Evolutionary conservation across 1,140 invertebrate genomes (phyloP).

Genomic region (Bombus ignitus): DNA sequence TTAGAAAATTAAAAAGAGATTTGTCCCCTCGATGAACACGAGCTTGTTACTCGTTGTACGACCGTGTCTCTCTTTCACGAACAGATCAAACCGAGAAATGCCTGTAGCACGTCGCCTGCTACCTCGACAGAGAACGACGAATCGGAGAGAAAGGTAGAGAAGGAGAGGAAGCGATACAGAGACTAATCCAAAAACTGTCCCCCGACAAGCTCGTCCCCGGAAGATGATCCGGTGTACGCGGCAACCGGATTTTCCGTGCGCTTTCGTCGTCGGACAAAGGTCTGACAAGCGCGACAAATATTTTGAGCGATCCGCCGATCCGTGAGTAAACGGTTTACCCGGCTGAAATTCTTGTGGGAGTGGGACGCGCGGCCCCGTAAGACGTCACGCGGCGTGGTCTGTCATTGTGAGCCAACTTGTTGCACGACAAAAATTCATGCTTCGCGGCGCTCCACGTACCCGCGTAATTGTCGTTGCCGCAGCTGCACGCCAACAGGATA

Average conservation of each 20-base stretch:
- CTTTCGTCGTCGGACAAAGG: conserved; percentile 32
- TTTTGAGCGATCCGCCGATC: conserved; percentile 77
- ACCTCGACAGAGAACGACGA: not conserved
- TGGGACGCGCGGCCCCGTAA: conserved; percentile 34
- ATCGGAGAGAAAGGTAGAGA: no score
- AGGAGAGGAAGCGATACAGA: no score
- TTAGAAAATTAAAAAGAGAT: not conserved
- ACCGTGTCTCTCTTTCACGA: not conserved
- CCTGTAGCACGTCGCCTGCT: not conserved
- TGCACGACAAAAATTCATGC: conserved; percentile 78
- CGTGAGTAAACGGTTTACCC: conserved; percentile 80
- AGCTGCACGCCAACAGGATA: conserved; percentile 66
- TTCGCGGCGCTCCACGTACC: conserved; percentile 65
- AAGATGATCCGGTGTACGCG: conserved; percentile 48
- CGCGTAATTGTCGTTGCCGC: conserved; percentile 62
- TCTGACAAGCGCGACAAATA: conserved; percentile 77
- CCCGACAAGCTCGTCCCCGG: conserved; percentile 7
- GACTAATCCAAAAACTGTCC: conserved; percentile 42
- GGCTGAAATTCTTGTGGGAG: conserved; percentile 45
- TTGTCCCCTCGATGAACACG: not conserved
- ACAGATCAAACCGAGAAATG: not conserved
- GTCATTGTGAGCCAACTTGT: conserved; percentile 75
- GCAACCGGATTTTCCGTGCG: conserved; percentile 54
- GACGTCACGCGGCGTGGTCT: conserved; percentile 31
- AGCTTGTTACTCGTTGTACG: not conserved